Percentiles rank a stretch among this genome's conserved stretches.
Evolutionary conservation across 92 coral and sea anemone genomes (phyloP).

Genomic region (Porites evermanni): DNA sequence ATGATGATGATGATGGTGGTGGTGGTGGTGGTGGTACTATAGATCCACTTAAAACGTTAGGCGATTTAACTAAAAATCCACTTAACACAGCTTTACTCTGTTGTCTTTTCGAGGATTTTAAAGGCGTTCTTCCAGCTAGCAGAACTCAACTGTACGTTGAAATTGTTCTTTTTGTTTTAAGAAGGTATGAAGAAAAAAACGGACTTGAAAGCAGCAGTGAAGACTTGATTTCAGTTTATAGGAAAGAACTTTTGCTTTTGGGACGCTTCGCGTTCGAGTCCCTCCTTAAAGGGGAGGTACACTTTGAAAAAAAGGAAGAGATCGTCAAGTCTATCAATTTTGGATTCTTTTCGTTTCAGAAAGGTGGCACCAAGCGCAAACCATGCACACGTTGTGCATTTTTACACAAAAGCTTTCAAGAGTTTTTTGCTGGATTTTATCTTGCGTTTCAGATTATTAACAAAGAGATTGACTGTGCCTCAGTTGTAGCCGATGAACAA

Average conservation of each 20-base stretch:
- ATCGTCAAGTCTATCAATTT: background rate
- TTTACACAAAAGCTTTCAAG: background rate
- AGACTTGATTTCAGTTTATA: background rate
- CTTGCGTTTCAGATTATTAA: background rate
- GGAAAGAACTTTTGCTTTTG: background rate
- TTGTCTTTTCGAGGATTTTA: background rate
- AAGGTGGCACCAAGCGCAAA: background rate
- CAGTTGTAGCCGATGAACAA: background rate
- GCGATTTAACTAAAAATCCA: background rate
- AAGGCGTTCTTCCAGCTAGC: background rate
- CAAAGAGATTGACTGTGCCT: background rate
- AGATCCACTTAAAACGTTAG: background rate
- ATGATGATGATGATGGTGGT: too few species aligned
- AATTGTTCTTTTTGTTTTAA: background rate
- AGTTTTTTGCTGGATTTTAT: background rate
- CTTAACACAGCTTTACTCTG: background rate
- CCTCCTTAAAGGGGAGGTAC: background rate
- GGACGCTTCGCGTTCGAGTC: background rate
- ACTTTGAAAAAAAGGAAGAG: background rate
- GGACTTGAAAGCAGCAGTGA: background rate
- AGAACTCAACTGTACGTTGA: background rate
- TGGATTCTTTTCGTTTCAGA: background rate
- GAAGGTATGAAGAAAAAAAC: background rate
- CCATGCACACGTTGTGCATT: background rate
- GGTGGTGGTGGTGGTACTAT: too few species aligned